Percentiles rank a stretch among this genome's conserved stretches.
Conservation (phyloP, 92 coral and sea anemone species). For the Palythoa grandis region DNA sequence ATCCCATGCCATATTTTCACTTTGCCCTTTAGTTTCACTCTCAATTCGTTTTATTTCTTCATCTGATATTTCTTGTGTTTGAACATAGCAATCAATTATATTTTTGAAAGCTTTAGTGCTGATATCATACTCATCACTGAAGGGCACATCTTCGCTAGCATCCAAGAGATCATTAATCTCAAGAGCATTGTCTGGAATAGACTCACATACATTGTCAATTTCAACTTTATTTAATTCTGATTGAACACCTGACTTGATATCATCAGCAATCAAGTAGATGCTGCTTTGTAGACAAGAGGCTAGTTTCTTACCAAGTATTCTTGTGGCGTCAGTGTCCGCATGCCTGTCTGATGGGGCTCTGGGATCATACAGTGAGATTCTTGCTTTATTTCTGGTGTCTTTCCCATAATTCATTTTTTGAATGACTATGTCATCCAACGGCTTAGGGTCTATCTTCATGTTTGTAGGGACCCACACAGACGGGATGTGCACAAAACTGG, state of each 20-base stretch:
- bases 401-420: constrained; percentile 27
- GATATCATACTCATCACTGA: constrained; percentile 28
- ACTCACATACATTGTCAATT: constrained; percentile 43
- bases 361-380: constrained; percentile 43
- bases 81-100: constrained; percentile 25
- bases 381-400: constrained; percentile 23
- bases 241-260: neutral
- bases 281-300: constrained; percentile 14
- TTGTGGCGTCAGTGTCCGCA: neutral
- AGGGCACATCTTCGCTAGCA: neutral
- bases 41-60: constrained; percentile 30
- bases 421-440: neutral
- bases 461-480: constrained; percentile 9
- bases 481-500: constrained; percentile 29
- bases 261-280: constrained; percentile 29
- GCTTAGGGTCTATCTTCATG: constrained; percentile 7
- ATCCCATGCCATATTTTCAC: constrained; percentile 37
- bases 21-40: neutral
- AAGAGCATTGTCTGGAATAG: constrained; percentile 24
- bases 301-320: constrained; percentile 6
- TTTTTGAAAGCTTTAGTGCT: constrained; percentile 12
- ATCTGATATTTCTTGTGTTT: neutral
- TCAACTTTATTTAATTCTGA: neutral
- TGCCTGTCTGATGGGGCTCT: constrained; percentile 36
- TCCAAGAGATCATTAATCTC: neutral